phyloP scores from a whole-genome alignment of 2,113 vertebrate genomes.

The Etia nguti region DNA sequence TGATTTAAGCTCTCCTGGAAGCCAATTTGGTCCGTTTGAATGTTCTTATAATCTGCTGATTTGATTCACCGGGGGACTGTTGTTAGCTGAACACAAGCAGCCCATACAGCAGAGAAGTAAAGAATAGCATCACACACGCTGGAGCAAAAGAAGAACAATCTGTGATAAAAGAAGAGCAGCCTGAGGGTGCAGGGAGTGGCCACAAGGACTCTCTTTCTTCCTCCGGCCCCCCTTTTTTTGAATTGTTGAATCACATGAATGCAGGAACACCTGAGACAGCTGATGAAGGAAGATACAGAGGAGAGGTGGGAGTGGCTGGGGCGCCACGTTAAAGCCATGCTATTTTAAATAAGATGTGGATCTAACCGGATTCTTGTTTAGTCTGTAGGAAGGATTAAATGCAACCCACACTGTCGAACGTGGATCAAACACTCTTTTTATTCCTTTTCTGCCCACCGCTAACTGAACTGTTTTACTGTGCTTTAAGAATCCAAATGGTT shows the following conservation, averaged over 20 bases:
- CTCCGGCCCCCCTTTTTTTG: not conserved
- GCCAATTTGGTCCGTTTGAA: conserved; percentile 68
- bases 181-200: conserved; percentile 46
- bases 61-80: conserved; percentile 60
- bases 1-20: conserved; percentile 72
- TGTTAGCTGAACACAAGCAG: conserved; percentile 50
- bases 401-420: conserved; percentile 25
- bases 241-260: conserved; percentile 52
- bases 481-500: conserved; percentile 29
- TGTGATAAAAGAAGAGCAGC: conserved; percentile 50
- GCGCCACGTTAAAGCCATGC: not conserved
- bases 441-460: conserved; percentile 21
- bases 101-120: conserved; percentile 25
- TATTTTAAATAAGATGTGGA: not conserved
- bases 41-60: conserved; percentile 68
- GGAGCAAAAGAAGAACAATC: conserved; percentile 57
- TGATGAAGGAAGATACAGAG: not conserved
- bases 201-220: conserved; percentile 33
- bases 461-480: conserved; percentile 18
- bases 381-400: conserved; percentile 31
- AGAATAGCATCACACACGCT: conserved; percentile 57
- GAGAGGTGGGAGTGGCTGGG: not conserved
- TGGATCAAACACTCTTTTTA: conserved; percentile 31
- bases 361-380: conserved; percentile 5
- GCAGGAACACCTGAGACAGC: conserved; percentile 46